phyloP scores from a whole-genome alignment of 2,888 invertebrate species.

The Sisyra nigra region DNA sequence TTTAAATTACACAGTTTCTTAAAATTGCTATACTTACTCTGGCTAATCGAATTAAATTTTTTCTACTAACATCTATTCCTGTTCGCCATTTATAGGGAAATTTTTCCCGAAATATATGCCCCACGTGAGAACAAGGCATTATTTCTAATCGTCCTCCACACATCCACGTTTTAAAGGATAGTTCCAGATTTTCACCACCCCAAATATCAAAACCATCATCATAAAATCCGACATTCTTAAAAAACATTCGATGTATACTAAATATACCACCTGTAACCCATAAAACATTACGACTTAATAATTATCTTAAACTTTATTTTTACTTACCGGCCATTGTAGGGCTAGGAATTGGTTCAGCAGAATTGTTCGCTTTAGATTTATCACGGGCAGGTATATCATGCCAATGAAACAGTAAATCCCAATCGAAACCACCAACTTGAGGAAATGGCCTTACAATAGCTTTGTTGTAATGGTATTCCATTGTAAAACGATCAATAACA shows the following conservation, averaged over 20 bases:
- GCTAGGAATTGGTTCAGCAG: constrained; percentile 86
- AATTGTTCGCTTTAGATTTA: constrained; percentile 65
- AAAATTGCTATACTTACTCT: constrained; percentile 33
- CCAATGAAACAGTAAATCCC: constrained; percentile 98
- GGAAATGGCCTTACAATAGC: constrained; percentile 52
- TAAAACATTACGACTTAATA: not conserved
- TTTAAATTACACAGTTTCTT: not conserved
- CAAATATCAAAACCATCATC: constrained; percentile 99
- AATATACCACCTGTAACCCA: constrained; percentile 52
- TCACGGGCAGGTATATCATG: constrained; percentile 90
- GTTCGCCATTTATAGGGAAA: constrained; percentile 97
- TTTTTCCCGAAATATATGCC: constrained; percentile 95
- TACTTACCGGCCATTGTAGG: constrained; percentile 88
- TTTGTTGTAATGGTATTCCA: constrained; percentile 81
- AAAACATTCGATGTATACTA: constrained; percentile 85
- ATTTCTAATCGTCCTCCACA: constrained; percentile 97
- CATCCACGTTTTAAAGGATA: constrained; percentile 99
- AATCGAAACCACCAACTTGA: constrained; percentile 79
- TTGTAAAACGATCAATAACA: constrained; percentile 83
- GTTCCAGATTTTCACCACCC: constrained; percentile 96
- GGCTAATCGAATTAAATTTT: constrained; percentile 92
- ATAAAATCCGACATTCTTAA: constrained; percentile 89
- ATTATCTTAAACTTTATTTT: not conserved
- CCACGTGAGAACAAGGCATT: constrained; percentile 96
- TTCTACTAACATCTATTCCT: constrained; percentile 92